Percentiles rank a stretch among this genome's conserved stretches.
Conservation (phyloP, 2,888 invertebrate species). For the Antheraea assamensis region DNA sequence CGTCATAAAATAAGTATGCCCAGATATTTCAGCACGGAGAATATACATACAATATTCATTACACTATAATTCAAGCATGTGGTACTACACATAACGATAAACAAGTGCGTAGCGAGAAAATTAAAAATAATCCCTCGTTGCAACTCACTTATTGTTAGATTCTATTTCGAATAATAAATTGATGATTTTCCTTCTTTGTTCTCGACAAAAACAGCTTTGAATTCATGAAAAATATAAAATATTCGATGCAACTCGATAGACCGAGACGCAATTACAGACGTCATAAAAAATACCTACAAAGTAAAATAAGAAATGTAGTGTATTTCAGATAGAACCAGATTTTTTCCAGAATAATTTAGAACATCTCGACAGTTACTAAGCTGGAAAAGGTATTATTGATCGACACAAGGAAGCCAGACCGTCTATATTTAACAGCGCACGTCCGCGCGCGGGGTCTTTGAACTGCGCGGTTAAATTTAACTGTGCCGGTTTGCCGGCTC, state of each 20-base stretch:
- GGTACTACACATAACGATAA: too few relatives aligned
- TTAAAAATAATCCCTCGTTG: neutral
- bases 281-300: neutral
- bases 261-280: neutral
- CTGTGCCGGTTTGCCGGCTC: slow-evolving; percentile 23
- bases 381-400: slow-evolving; percentile 2
- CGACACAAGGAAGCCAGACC: slow-evolving; percentile 28
- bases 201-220: neutral
- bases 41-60: too few relatives aligned
- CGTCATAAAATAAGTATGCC: too few relatives aligned
- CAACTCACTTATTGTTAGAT: neutral
- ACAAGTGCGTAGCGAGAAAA: too few relatives aligned
- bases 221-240: neutral
- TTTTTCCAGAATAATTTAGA: neutral
- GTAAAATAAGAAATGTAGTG: neutral
- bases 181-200: neutral
- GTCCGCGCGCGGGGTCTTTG: slow-evolving; percentile 42
- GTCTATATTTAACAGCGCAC: slow-evolving; percentile 17
- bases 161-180: neutral
- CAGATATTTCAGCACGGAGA: too few relatives aligned
- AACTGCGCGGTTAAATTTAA: slow-evolving; percentile 47
- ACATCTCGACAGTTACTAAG: slow-evolving; percentile 13
- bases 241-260: neutral
- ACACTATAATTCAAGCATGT: too few relatives aligned
- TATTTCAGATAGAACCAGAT: neutral